Evolutionary conservation across 2,888 invertebrate genomes (phyloP), one percentile per base, ranked within the genome.

Genomic region (Stenolophus ochropezus): DNA sequence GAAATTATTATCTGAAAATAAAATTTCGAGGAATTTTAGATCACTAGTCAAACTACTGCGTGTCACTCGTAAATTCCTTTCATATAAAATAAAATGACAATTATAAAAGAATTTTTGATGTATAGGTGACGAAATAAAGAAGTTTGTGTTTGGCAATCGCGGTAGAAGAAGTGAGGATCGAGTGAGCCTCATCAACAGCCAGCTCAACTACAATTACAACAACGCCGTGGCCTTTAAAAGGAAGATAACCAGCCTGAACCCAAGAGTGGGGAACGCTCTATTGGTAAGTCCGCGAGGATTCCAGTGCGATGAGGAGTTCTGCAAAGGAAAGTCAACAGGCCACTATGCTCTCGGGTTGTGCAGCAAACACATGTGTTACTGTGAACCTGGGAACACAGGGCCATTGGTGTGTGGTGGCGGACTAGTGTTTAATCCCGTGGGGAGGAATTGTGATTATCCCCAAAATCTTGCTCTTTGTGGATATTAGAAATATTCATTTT

Each of bases 401-500:
- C 58, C 58, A 2, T 23, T 23, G 11, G 58, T 8, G 4, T 58
- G 58, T 23, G 58, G 23, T 5, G 4, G 4, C 1, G 58, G 58
- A 21, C 23, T 58, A 1, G 58, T 58, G 8, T 58, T 23, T 23
- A 23, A 58, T 58, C 58, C 58, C 14, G 58, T 23, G 6, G 23
- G 23, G n/a, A 58, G 23, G 58, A 58, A 58, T 11, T 58, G 58
- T 58, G 23, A 58, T 14, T 23, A 58, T 58, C 58, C 58, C 11
- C 11, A 8, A 0, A 58, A 58, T 21, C 21, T 58, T 21, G n/a
- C 21, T 5, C 5, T 58, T 1, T 58, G 58, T 58, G 58, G 58
- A n/a, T 58, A 56, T 20, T 56, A 56, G 8, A 14, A 6, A n/a
- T 51, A n/a, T 51, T 4, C n/a, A n/a, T n/a, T 4, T 51, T 51